Evolutionary conservation across 2,113 vertebrate genomes (phyloP), one percentile per base, ranked within the genome.

Genomic region (Canis aureus): DNA sequence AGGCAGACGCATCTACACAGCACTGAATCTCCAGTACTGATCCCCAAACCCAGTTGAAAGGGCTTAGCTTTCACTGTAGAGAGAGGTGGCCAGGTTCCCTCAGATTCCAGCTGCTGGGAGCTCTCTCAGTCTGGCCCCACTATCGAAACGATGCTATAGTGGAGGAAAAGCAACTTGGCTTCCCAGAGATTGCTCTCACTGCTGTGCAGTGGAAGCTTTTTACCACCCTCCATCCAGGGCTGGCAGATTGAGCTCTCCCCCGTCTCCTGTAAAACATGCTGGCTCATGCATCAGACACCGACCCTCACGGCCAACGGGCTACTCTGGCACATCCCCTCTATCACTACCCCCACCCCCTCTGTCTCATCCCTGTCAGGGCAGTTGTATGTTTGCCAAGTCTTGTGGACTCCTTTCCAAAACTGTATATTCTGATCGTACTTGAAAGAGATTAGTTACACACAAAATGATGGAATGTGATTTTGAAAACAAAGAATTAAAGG

Each of bases 401-500:
- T 91, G 29, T 13, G 90, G 74, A 87, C 38, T 83, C 67, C 51
- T 93, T 97, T n/a, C 27, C 5, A 79, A 83, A 82, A 62, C 8
- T 27, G 16, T 80, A 32, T 74, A 60, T 95, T 60, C 64, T 8
- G 27, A 57, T 57, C 55, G 55, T 79, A 79, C 8, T 59, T 83
- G 79, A 71, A 71, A 22, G 12, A 53, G 35, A n/a, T 91, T 27
- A 55, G 84, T 84, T 90, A 82, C 49, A 49, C 88, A 67, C 78
- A 76, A 88, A 49, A 60, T 92, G 60, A 92, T 90, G 12, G 55
- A 88, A 64, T n/a, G 49, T 93, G 25, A 81, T 1, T 78, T 94
- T 87, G 19, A 96, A 89, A 94, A 89, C 15, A 82, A 94, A 69
- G 25, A 94, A 82, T 60, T 38, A 23, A 71, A 88, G 53, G 16